Percentiles rank a stretch among this genome's conserved stretches.
Conservation (phyloP, 2,797 vertebrate genomes). For the Cirrhinus mrigala region DNA sequence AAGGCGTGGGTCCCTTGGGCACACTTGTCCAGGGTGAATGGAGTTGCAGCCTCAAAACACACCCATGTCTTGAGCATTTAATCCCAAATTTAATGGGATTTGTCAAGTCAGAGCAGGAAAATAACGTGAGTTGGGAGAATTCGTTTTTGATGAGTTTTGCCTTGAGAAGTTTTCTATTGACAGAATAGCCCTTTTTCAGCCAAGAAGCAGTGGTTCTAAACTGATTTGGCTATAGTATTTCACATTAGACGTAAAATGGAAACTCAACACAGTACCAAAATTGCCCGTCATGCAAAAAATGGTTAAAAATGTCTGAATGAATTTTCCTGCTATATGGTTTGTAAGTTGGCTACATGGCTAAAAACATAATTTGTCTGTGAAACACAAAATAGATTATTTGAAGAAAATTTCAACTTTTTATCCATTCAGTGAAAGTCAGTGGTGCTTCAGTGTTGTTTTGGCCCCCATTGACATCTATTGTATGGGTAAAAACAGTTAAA, state of each 20-base stretch:
- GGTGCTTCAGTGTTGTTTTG: too few relatives aligned
- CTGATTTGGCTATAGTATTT: not conserved
- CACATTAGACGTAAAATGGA: not conserved
- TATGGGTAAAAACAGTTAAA: too few relatives aligned
- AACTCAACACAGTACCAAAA: not conserved
- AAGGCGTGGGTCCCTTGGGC: not conserved
- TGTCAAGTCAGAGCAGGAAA: constrained; percentile 39
- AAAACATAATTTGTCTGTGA: not conserved
- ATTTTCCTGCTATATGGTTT: not conserved
- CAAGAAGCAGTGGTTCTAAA: not conserved
- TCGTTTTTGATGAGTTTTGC: not conserved
- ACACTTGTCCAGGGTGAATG: constrained; percentile 16
- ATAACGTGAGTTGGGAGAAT: not conserved
- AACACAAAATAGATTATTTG: not conserved
- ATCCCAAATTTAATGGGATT: constrained; percentile 34
- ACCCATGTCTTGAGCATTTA: constrained; percentile 14
- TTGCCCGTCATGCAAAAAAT: not conserved
- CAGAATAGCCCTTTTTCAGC: not conserved
- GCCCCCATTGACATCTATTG: too few relatives aligned
- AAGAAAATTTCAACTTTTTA: too few relatives aligned
- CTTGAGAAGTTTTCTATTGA: constrained; percentile 1
- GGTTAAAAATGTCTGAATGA: not conserved
- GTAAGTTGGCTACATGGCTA: not conserved
- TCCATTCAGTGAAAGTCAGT: too few relatives aligned
- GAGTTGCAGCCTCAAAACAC: constrained; percentile 19